Evolutionary conservation across 2,113 vertebrate genomes (phyloP), one percentile per base, ranked within the genome.

Genomic region (Dipodomys stephensi): DNA sequence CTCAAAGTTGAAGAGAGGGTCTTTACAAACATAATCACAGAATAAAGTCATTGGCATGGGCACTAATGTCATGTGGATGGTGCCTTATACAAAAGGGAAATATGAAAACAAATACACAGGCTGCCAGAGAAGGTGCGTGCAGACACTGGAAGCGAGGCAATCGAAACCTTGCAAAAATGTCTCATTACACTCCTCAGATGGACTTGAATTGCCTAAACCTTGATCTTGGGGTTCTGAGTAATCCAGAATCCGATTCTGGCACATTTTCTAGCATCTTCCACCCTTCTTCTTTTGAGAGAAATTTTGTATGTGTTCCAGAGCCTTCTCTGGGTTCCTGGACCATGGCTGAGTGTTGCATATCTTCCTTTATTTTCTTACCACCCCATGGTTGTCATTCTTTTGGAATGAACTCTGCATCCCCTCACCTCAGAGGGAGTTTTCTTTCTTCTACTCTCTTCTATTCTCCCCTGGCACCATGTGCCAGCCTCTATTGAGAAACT

Each of bases 191-290:
- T 2, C 5, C 25, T 79, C 7, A 11, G 39, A 44, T 82, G 74
- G 39, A 23, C 11, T 35, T 30, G 12, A n/a, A 2, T n/a, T 49
- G 2, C 0, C 27, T 15, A 39, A 0, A 46, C 28, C 7, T 67
- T 62, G 25, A 49, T 46, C 3, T 39, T 3, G 9, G 11, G 23
- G 68, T 67, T 49, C 22, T 30, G 44, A 27, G 11, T 74, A 30
- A 76, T n/a, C 8, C 16, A 35, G 10, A 19, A 68, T 64, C 46
- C 78, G 23, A 23, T 73, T 89, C n/a, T 82, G 3, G 46, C 27
- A 22, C 3, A 6, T 72, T 32, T 53, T 82, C n/a, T 23, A 83
- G 7, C 20, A 39, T 84, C n/a, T 82, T 4, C n/a, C 28, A 79
- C 15, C 44, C 39, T 69, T 39, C 30, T 81, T 9, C 65, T n/a